phyloP scores from a whole-genome alignment of 2,113 vertebrate genomes.

The Alaudala cheleensis region DNA sequence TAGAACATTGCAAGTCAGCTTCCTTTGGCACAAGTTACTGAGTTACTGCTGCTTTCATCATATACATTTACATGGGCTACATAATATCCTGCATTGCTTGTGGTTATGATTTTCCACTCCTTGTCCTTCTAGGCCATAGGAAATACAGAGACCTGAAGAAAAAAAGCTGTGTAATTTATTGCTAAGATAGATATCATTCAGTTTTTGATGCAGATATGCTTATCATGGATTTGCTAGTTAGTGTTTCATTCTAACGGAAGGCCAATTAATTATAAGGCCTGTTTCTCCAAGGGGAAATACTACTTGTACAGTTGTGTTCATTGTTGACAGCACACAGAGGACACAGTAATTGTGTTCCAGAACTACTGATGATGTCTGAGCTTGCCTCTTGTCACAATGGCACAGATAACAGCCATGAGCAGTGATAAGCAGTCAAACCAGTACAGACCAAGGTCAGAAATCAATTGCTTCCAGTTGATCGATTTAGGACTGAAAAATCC shows the following conservation, averaged over 20 bases:
- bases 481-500: neutral
- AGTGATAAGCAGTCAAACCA: neutral
- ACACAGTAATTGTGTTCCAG: neutral
- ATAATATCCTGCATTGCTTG: neutral
- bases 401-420: neutral
- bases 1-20: neutral
- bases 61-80: neutral
- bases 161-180: neutral
- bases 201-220: neutral
- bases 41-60: neutral
- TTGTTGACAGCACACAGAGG: neutral
- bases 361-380: neutral
- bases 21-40: neutral
- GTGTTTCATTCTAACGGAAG: neutral
- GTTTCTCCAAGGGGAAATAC: neutral
- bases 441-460: neutral
- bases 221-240: neutral
- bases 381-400: neutral
- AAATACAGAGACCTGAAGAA: neutral
- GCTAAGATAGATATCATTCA: neutral
- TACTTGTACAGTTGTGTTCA: neutral
- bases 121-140: neutral
- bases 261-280: neutral
- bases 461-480: neutral
- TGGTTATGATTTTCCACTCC: neutral